Evolutionary conservation across 2,113 vertebrate species (phyloP).

Genomic region (Mobula birostris): DNA sequence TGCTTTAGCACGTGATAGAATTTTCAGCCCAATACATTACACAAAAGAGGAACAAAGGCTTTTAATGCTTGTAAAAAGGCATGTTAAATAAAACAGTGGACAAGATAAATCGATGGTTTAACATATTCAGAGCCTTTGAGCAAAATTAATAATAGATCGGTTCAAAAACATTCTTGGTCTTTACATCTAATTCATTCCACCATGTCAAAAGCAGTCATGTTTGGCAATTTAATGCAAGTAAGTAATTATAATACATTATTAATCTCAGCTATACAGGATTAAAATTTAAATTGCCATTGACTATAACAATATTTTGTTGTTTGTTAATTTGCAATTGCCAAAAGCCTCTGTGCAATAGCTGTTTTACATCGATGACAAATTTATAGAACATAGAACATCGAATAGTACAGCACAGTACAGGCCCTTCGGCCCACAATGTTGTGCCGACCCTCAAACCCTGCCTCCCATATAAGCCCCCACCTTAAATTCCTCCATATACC

Average conservation of each 20-base stretch:
- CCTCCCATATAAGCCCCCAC: too few relatives aligned
- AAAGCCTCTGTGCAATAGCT: background rate
- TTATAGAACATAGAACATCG: too few relatives aligned
- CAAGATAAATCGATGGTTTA: background rate
- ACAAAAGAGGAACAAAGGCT: background rate
- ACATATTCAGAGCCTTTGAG: background rate
- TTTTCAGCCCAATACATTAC: background rate
- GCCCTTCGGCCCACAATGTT: too few relatives aligned
- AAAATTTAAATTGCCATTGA: background rate
- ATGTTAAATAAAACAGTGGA: background rate
- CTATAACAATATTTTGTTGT: background rate
- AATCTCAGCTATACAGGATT: background rate
- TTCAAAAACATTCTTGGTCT: background rate
- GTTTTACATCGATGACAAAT: background rate
- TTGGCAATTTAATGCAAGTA: background rate
- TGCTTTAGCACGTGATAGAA: too few relatives aligned
- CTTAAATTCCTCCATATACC: too few relatives aligned
- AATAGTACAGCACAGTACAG: too few relatives aligned
- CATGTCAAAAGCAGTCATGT: background rate
- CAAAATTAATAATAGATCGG: slow-evolving; percentile 9
- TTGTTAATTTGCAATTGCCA: background rate
- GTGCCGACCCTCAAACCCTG: too few relatives aligned
- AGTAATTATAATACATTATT: background rate
- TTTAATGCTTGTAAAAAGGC: background rate
- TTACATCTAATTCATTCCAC: background rate